Percentiles rank a stretch among this genome's conserved stretches.
Conservation (phyloP, 2,888 invertebrate genomes). For the Ceriagrion tenellum region DNA sequence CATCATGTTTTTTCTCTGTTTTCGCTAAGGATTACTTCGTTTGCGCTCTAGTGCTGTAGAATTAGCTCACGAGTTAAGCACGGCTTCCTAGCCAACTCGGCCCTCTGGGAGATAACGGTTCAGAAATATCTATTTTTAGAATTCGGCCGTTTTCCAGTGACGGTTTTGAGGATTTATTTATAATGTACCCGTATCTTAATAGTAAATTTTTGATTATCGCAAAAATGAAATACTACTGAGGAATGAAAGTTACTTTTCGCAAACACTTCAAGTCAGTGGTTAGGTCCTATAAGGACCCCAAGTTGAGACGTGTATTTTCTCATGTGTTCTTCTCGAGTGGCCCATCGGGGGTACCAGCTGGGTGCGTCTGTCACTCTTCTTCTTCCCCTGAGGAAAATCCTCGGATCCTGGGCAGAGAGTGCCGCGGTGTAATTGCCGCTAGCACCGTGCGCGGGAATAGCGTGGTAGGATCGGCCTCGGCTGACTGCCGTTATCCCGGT, state of each 20-base stretch:
- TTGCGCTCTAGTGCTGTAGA: too few relatives aligned
- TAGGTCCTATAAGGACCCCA: not conserved
- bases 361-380: not conserved
- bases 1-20: too few relatives aligned
- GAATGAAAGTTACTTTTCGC: not conserved
- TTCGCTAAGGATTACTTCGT: too few relatives aligned
- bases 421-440: not conserved
- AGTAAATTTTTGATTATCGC: not conserved
- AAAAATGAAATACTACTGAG: not conserved
- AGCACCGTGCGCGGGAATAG: not conserved
- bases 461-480: not conserved
- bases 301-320: rapidly evolving
- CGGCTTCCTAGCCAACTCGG: too few relatives aligned
- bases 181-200: too few relatives aligned
- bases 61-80: too few relatives aligned
- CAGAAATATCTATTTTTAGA: not conserved
- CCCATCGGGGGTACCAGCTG: not conserved
- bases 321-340: not conserved
- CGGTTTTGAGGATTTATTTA: not conserved
- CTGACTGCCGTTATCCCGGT: not conserved
- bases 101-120: too few relatives aligned
- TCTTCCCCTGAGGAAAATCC: constrained; percentile 8
- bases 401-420: not conserved
- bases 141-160: not conserved
- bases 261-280: not conserved